Evolutionary conservation across 2,888 invertebrate genomes (phyloP), one percentile per base, ranked within the genome.

Genomic region (Drosophila atripex): DNA sequence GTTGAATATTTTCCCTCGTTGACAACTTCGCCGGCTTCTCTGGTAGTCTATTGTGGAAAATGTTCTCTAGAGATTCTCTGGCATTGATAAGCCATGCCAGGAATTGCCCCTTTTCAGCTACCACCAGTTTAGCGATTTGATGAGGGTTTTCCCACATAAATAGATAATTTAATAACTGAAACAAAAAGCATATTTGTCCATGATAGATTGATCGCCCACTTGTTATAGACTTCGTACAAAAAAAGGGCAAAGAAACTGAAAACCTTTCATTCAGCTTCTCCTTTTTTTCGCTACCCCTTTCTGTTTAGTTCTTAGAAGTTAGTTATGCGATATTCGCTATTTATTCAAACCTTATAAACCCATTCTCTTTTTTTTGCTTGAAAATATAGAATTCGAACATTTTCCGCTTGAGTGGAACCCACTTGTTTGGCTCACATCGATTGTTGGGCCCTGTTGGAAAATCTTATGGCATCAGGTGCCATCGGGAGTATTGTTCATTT

Each of bases 121-220:
- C 64, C 73, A 46, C 50, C 52, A 55, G 65, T 80, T 35, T 78
- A 82, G 71, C 32, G 69, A 23, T 58, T 64, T 86, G 87, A 82
- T 76, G 82, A 82, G 87, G 82, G 82, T 84, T 41, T 45, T 32
- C 14, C 32, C 41, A 39, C 39, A 11, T 18, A 41, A 16, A 56
- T 41, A 46, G 65, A 59, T 59, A 59, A 64, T 71, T 73, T 57
- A 30, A 63, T 71, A 74, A 73, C 63, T 76, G 76, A 80, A 76
- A 84, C 72, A 80, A 86, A 79, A 66, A 71, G 64, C 60, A 80
- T 84, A 84, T 86, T 32, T 80, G 80, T 80, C 75, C 75, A 77
- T 75, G 73, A 61, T 71, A 75, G 77, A 78, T 76, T 63, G 71
- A 86, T 74, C 71, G 64, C 76, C 53, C 80, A 79, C 79, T 80